phyloP scores from a whole-genome alignment of 2,888 invertebrate species.

The Sphaerophoria taeniata region DNA sequence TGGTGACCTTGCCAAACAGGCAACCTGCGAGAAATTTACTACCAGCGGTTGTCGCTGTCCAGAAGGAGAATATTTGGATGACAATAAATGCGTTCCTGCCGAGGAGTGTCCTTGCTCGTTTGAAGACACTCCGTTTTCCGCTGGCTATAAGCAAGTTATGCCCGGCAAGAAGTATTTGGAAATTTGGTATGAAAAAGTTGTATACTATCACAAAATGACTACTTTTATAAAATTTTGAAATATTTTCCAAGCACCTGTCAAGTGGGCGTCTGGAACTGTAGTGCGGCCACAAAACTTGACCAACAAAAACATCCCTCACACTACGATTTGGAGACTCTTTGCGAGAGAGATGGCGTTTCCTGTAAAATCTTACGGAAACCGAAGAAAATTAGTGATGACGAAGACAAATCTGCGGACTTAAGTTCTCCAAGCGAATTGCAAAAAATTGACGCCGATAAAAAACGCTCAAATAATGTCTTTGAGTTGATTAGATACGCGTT shows the following conservation, averaged over 20 bases:
- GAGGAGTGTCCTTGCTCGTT: background rate
- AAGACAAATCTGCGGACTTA: background rate
- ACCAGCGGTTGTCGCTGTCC: too few species aligned
- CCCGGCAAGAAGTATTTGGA: background rate
- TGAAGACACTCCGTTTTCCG: background rate
- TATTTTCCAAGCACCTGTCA: background rate
- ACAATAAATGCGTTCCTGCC: too few species aligned
- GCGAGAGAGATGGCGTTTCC: background rate
- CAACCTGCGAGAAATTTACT: too few species aligned
- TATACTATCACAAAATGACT: background rate
- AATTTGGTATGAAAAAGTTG: background rate
- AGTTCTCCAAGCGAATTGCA: too few species aligned
- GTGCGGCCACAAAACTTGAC: background rate
- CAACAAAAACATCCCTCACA: background rate
- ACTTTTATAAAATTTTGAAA: background rate
- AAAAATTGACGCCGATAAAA: background rate
- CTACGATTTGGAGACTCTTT: background rate
- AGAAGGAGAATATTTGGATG: too few species aligned
- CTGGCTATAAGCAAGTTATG: background rate
- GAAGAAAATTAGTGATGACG: background rate
- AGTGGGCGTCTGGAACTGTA: background rate
- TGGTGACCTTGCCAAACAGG: too few species aligned
- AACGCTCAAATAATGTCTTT: background rate
- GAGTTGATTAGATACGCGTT: background rate
- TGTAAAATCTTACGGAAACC: background rate